Conservation (phyloP, 2,888 invertebrate species). For the Neoitamus cyanurus region DNA sequence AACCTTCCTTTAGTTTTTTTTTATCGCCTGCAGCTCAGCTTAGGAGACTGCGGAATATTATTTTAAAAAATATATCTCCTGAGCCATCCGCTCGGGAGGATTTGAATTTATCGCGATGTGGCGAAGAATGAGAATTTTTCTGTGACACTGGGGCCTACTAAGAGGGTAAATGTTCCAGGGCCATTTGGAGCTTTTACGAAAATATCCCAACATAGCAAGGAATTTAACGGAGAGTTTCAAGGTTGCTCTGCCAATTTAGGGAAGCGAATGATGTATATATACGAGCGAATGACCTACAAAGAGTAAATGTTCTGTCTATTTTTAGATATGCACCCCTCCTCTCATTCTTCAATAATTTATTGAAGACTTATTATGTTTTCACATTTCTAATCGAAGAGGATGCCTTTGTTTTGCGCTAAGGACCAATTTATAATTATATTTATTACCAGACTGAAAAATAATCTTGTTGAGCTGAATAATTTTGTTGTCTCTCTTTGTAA, state of each 20-base stretch:
- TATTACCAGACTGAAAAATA: background rate
- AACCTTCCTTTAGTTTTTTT: background rate
- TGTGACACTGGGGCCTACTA: background rate
- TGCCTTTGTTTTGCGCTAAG: background rate
- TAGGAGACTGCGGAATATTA: background rate
- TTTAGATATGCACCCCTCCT: background rate
- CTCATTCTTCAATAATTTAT: background rate
- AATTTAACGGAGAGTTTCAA: background rate
- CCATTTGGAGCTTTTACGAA: constrained; percentile 1
- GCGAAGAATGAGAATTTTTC: background rate
- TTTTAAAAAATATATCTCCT: background rate
- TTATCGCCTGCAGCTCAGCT: background rate
- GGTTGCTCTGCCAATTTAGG: constrained; percentile 7
- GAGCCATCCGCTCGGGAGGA: background rate
- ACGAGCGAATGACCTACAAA: constrained; percentile 4
- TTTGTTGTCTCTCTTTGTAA: too few relatives aligned
- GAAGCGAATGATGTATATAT: background rate
- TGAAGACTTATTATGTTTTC: background rate
- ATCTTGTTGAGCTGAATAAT: too few relatives aligned
- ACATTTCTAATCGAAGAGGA: background rate
- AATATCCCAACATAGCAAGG: constrained; percentile 4
- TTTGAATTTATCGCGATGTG: background rate
- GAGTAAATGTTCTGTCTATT: constrained; percentile 16
- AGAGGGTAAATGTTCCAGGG: background rate
- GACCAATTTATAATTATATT: background rate